phyloP scores from a whole-genome alignment of 2,113 vertebrate species.

The Psilopogon haemacephalus region DNA sequence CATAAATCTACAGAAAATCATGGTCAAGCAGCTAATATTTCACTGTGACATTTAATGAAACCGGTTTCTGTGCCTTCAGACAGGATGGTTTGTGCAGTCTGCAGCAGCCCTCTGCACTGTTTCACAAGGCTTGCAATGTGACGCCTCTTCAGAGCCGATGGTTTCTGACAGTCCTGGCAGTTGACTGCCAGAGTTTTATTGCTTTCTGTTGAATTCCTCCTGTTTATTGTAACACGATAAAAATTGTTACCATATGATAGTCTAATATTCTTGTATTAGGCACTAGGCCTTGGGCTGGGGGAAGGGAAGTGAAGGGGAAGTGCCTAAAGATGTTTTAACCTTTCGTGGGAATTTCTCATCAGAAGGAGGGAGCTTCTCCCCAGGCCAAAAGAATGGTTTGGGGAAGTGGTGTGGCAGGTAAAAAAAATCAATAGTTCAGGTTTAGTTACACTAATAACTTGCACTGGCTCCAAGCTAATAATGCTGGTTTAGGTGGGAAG shows the following conservation, averaged over 20 bases:
- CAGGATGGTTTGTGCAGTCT: not conserved
- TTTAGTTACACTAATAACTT: not conserved
- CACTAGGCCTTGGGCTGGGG: not conserved
- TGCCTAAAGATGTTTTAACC: conserved; percentile 33
- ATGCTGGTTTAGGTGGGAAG: too few relatives aligned
- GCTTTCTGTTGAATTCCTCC: conserved; percentile 72
- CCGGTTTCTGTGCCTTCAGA: conserved; percentile 10
- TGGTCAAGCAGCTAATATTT: conserved; percentile 11
- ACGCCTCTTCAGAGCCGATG: conserved; percentile 60
- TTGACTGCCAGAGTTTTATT: conserved; percentile 61
- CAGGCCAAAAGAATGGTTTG: not conserved
- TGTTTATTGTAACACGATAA: conserved; percentile 74
- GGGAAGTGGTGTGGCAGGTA: not conserved
- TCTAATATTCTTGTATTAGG: conserved; percentile 32
- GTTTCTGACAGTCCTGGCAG: conserved; percentile 66
- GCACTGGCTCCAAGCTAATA: not conserved
- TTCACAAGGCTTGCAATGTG: conserved; percentile 22
- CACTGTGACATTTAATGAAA: conserved; percentile 10
- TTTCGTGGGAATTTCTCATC: not conserved
- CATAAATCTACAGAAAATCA: not conserved
- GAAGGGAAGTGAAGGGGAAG: not conserved
- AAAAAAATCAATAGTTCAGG: not conserved
- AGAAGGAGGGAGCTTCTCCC: not conserved
- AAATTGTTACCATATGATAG: conserved; percentile 74
- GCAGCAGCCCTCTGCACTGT: not conserved